These are phyloP conservation scores for Poecilia gillii DNA, from an alignment of 2,797 vertebrate species.

Conservation along the genomic window DNA sequence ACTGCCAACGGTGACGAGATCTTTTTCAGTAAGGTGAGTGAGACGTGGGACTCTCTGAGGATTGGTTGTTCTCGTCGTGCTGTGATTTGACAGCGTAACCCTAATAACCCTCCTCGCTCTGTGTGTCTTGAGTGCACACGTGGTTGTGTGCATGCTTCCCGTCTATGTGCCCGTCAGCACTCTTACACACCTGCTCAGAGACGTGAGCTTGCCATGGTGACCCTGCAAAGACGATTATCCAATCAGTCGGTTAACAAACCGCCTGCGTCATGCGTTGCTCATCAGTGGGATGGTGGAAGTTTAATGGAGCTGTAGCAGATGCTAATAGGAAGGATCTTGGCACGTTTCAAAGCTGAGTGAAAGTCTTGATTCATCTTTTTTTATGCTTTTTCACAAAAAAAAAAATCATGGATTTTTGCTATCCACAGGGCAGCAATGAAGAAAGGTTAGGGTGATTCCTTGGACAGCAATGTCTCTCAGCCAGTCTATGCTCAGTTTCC, in stretches of 20 bases:
- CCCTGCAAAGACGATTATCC: constrained; percentile 79
- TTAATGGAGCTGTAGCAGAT: constrained; percentile 40
- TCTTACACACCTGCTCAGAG: constrained; percentile 50
- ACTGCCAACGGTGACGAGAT: constrained; percentile 92
- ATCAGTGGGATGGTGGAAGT: constrained; percentile 46
- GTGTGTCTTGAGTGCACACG: constrained; percentile 28
- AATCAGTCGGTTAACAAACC: constrained; percentile 69
- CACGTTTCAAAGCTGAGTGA: background rate
- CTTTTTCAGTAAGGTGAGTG: constrained; percentile 99
- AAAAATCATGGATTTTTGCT: background rate
- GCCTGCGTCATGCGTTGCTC: constrained; percentile 71
- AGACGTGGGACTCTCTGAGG: constrained; percentile 52
- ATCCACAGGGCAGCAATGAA: background rate
- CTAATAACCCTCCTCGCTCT: constrained; percentile 42
- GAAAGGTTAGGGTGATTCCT: background rate
- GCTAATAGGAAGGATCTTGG: constrained; percentile 29
- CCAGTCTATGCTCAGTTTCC: background rate
- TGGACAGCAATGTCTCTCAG: background rate
- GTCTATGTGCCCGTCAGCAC: constrained; percentile 35
- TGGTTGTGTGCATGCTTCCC: constrained; percentile 32
- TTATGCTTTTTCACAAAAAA: background rate
- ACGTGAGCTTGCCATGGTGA: constrained; percentile 52
- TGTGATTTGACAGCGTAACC: constrained; percentile 53
- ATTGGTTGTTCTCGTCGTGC: constrained; percentile 43
- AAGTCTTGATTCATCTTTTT: background rate